These are phyloP conservation scores for Sabatieria punctata DNA, from an alignment of 2,888 invertebrate species.

Conservation along the genomic window DNA sequence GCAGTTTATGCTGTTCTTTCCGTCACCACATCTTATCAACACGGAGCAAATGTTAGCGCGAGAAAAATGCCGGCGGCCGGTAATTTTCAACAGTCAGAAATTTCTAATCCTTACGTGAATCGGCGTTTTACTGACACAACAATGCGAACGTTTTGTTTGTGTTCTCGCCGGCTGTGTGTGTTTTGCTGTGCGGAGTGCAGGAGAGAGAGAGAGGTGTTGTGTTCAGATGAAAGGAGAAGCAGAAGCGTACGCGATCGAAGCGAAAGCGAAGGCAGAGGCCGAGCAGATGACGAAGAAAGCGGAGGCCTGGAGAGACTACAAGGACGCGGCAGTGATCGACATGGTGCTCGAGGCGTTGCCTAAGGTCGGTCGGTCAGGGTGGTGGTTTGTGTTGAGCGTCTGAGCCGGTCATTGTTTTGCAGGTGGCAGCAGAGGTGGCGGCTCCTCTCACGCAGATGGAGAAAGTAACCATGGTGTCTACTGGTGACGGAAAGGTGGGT, in stretches of 20 bases:
- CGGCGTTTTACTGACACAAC: no score
- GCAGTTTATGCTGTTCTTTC: no score
- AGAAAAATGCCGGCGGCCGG: no score
- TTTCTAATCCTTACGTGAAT: no score
- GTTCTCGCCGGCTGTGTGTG: no score
- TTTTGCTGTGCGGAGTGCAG: background rate
- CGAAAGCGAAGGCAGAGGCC: constrained; percentile 84
- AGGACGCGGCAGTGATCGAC: constrained; percentile 83
- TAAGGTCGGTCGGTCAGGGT: constrained; percentile 49
- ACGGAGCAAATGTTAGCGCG: no score
- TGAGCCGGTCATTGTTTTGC: constrained; percentile 9
- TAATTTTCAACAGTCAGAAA: no score
- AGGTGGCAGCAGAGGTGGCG: constrained; percentile 91
- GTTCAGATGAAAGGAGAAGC: constrained; percentile 51
- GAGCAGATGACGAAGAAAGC: constrained; percentile 94
- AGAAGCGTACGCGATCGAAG: constrained; percentile 72
- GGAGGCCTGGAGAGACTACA: constrained; percentile 88
- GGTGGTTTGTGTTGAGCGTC: background rate
- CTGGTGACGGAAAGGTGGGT: constrained; percentile 67
- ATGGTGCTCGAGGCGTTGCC: constrained; percentile 89
- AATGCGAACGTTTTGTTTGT: no score
- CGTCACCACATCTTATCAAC: no score
- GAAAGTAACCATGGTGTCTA: constrained; percentile 89
- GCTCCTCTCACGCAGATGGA: constrained; percentile 77
- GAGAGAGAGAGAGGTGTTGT: background rate